Base-by-base conservation (phyloP, 2,888 invertebrate species). In the Seira musarum region DNA sequence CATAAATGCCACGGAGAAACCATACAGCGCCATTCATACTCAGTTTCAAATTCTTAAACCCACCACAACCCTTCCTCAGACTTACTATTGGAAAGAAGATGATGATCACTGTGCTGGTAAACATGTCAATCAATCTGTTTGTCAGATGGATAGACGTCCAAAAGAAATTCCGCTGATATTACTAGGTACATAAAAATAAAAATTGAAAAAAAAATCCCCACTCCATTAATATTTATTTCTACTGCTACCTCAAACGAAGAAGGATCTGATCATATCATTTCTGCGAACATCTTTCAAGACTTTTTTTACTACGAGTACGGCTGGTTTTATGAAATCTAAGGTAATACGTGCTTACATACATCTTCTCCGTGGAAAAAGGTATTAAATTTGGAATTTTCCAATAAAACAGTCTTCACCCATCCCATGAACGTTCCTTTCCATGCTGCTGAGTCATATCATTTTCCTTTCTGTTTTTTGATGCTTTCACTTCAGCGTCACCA, bases 51-150 rank as follows among this genome's bases (percentile, higher is more conserved):
- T 40, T 13, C 40, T 5, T 13, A 40, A 40, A 8, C 40, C 40
- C 40, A 8, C 40, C 5, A 40, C 13, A 40, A 40, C 40, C 40
- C 6, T 40, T 40, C 13, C 13, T 40, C 40, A 40, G 6, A 40
- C 40, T 5, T 5, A 5, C 40, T 13, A 40, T 40, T 5, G 5
- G 13, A 40, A n/a, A n/a, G n/a, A n/a, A n/a, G n/a, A n/a, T n/a
- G n/a, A n/a, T 40, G 40, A 40, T 40, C 6, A 13, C 40, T 40
- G 40, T 40, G 40, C 40, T 6, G 3, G 57, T 57, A 57, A 57
- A 57, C 57, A 57, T 57, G 17, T 57, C 57, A 57, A 57, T 57
- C 57, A 57, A 57, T 17, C 57, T n/a, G 8, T 17, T 57, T 57
- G 57, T 57, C 57, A 57, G 57, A 57, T n/a, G 17, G 8, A 5